phyloP scores from a whole-genome alignment of 2,888 invertebrate genomes.

The Callyntrura guangdongensis region DNA sequence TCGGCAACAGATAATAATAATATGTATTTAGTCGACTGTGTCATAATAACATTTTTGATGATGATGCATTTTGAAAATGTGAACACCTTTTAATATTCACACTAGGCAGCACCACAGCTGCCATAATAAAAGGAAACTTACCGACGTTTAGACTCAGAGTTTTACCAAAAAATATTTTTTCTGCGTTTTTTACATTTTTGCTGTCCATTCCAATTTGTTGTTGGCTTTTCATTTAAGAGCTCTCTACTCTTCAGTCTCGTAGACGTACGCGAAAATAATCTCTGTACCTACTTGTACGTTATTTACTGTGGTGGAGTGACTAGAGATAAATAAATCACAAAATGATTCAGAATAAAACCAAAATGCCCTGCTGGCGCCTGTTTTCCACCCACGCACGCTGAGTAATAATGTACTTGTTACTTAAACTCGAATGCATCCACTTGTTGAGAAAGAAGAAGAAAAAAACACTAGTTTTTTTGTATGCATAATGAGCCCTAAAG shows the following conservation, averaged over 20 bases:
- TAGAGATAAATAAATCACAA: background rate
- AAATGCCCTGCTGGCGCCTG: constrained; percentile 69
- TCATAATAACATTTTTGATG: too few relatives aligned
- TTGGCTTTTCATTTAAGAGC: background rate
- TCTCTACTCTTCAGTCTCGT: too few relatives aligned
- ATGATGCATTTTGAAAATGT: too few relatives aligned
- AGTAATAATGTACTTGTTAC: constrained; percentile 12
- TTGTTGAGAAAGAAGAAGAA: constrained; percentile 33
- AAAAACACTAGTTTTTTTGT: background rate
- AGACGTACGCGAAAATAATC: too few relatives aligned
- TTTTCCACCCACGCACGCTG: constrained; percentile 59
- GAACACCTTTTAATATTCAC: too few relatives aligned
- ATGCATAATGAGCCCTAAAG: background rate
- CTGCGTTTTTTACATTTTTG: background rate
- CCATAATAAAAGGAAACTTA: too few relatives aligned
- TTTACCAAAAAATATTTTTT: too few relatives aligned
- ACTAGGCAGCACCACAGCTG: too few relatives aligned
- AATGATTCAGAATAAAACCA: constrained; percentile 57
- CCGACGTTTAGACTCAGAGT: too few relatives aligned
- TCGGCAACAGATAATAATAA: too few relatives aligned
- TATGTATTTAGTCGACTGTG: too few relatives aligned
- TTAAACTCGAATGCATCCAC: constrained; percentile 35
- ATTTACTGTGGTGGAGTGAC: background rate
- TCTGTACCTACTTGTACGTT: background rate
- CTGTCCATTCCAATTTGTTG: background rate